phyloP scores from a whole-genome alignment of 2,888 invertebrate genomes.

The Choristoneura rosaceana region DNA sequence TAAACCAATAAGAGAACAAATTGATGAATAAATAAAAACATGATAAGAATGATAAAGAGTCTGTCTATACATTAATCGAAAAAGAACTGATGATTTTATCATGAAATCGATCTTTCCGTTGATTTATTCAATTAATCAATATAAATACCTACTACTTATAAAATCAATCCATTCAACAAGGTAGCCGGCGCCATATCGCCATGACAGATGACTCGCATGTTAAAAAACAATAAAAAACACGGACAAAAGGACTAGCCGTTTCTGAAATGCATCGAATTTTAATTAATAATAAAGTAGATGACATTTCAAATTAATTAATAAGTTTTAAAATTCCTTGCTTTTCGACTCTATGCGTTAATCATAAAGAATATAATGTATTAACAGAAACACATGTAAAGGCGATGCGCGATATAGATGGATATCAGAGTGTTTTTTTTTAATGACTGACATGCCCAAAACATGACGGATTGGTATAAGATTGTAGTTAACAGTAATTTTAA shows the following conservation, averaged over 20 bases:
- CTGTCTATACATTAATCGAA: conserved; percentile 1
- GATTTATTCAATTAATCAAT: conserved; percentile 27
- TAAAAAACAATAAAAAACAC: conserved; percentile 32
- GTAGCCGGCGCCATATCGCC: conserved; percentile 20
- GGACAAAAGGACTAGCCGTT: conserved; percentile 27
- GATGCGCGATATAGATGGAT: conserved; percentile 22
- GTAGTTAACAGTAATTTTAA: conserved; percentile 37
- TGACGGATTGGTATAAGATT: conserved; percentile 32
- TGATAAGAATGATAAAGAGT: not conserved
- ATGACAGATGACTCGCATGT: conserved; percentile 26
- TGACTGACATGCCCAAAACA: conserved; percentile 31
- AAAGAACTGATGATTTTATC: conserved; percentile 18
- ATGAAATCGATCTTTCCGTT: conserved; percentile 21
- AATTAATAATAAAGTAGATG: conserved; percentile 38
- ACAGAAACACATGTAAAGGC: not conserved
- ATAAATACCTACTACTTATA: conserved; percentile 20
- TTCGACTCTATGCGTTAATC: not conserved
- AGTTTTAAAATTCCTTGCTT: not conserved
- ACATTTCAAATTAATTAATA: conserved; percentile 33
- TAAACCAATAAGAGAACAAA: not conserved
- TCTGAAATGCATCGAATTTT: conserved; percentile 38
- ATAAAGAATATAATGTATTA: conserved; percentile 7
- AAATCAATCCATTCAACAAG: conserved; percentile 20
- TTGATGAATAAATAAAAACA: not conserved
- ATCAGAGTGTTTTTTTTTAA: conserved; percentile 34